These are phyloP conservation scores for Andrena minutula DNA, from an alignment of 2,888 invertebrate genomes.

Conservation along the genomic window DNA sequence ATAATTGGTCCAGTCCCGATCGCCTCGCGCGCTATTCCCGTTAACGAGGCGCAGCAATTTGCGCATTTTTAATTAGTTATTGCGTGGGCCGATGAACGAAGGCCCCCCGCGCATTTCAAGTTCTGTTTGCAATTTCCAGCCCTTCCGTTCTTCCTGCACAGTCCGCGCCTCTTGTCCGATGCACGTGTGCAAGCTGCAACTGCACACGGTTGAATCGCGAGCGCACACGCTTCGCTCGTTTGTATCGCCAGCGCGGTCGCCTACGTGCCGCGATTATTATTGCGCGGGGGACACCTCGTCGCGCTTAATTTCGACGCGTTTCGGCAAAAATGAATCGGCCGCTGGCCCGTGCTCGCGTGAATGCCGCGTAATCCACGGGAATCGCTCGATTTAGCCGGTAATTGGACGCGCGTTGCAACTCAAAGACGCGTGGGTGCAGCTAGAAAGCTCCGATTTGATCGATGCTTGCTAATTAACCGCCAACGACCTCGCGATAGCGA, in stretches of 20 bases:
- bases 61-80: slow-evolving; percentile 76
- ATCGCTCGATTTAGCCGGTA: slow-evolving; percentile 27
- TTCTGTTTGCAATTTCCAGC: slow-evolving; percentile 72
- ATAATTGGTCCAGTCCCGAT: slow-evolving; percentile 35
- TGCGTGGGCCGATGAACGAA: slow-evolving; percentile 45
- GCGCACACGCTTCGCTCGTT: slow-evolving; percentile 29
- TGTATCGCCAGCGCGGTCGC: slow-evolving; percentile 15
- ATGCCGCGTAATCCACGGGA: slow-evolving; percentile 26
- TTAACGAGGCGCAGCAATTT: slow-evolving; percentile 65
- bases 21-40: slow-evolving; percentile 24
- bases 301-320: slow-evolving; percentile 73
- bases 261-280: slow-evolving; percentile 75
- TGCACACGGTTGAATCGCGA: slow-evolving; percentile 44
- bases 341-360: not conserved
- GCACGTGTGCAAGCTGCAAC: slow-evolving; percentile 51
- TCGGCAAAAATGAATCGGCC: slow-evolving; percentile 62
- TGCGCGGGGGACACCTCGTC: slow-evolving; percentile 53
- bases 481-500: not conserved
- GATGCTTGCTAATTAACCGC: slow-evolving; percentile 47
- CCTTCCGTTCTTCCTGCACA: not conserved
- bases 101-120: slow-evolving; percentile 62
- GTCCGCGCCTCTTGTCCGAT: not conserved
- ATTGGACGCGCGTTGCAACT: slow-evolving; percentile 25
- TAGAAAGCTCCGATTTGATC: slow-evolving; percentile 44
- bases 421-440: slow-evolving; percentile 15